Evolutionary conservation across 2,888 invertebrate species (phyloP), one percentile per base, ranked within the genome.

Genomic region (Busseola fusca): DNA sequence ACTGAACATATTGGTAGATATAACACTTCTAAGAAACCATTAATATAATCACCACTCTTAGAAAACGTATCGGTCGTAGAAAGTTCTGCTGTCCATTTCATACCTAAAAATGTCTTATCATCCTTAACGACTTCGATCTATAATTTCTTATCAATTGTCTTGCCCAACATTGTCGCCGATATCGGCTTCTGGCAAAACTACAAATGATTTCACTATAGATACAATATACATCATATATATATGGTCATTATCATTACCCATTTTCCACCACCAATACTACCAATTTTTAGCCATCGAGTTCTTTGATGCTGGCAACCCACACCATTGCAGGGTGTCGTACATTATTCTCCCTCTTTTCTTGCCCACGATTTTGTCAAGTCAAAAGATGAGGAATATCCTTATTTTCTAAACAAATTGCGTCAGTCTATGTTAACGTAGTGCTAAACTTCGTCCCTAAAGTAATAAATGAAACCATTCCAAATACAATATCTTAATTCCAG

Each of bases 181-280:
- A 34, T 27, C 42, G n/a, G 4, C 9, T 45, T 48, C 50, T 40
- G 16, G 6, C 3, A 30, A 34, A 21, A 37, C 21, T 50, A 3
- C 2, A 25, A 69, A 45, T 25, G 30, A 42, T 68, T 34, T 27
- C 42, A 77, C 50, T 7, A 27, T 18, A 77, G 6, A 50, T 34
- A 40, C 1, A 56, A 25, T 48, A 25, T 2, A 25, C 1, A 30
- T 4, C 3, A n/a, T n/a, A n/a, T n/a, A n/a, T n/a, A n/a, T n/a
- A n/a, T 37, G 4, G 12, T 18, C 16, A 34, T 75, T n/a, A 52
- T 40, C 16, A 30, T 25, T 45, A n/a, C 34, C 3, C 16, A 5
- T 16, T 3, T 1, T 34, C 14, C 4, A 50, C 3, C 21, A 40
- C 5, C 10, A 45, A 16, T 27, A 5, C 34, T 34, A 3, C 34